A percentile compares a stretch with the other conserved stretches of the same genome.
phyloP scores from a whole-genome alignment of 2,113 vertebrate species.

The Dromaius novaehollandiae region DNA sequence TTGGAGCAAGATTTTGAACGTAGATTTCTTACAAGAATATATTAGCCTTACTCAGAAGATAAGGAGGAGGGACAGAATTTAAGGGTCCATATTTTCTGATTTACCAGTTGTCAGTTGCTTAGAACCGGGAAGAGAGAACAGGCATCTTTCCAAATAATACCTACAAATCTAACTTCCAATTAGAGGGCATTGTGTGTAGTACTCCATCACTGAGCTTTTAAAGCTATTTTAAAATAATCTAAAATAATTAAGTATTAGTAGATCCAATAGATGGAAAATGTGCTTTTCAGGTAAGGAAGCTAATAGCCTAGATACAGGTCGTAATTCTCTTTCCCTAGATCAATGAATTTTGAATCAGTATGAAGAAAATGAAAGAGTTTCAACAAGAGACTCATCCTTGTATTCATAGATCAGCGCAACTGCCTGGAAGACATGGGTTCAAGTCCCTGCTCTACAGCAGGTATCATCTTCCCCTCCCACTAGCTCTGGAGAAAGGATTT shows the following conservation, averaged over 20 bases:
- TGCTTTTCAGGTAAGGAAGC: not conserved
- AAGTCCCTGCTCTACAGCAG: not conserved
- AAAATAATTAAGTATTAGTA: not conserved
- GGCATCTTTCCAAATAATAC: not conserved
- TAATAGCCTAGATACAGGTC: not conserved
- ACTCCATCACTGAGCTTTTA: not conserved
- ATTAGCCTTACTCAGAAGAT: not conserved
- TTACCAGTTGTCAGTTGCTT: not conserved
- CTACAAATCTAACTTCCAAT: not conserved
- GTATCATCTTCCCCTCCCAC: not conserved
- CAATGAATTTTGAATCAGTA: too few relatives aligned
- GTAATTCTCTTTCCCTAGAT: too few relatives aligned
- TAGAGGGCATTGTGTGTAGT: not conserved
- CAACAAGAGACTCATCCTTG: too few relatives aligned
- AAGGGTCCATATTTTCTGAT: rapidly evolving
- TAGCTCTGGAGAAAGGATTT: not conserved
- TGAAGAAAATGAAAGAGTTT: too few relatives aligned
- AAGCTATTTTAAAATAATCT: not conserved
- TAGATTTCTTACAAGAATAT: not conserved
- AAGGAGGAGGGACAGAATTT: not conserved
- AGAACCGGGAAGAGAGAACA: not conserved
- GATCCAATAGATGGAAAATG: not conserved
- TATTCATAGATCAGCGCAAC: too few relatives aligned
- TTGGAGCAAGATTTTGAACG: not conserved
- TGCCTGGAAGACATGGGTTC: not conserved